Base-by-base conservation (phyloP, 35 echinoderm and acorn worm species). In the Apostichopus parvimensis region DNA sequence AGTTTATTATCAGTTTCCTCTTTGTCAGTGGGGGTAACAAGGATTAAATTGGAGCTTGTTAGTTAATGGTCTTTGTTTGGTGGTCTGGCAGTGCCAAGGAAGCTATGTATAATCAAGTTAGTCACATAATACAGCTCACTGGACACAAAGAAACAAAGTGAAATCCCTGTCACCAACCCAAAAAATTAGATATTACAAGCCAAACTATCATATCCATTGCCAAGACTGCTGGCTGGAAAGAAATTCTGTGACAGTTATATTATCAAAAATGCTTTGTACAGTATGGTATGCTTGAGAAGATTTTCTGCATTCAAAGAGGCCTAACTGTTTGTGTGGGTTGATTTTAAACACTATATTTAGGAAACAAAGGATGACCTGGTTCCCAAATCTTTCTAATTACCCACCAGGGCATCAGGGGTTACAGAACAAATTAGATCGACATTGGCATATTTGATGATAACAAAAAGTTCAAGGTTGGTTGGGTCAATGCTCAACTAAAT, bases 1-100 rank as follows among this genome's bases (percentile, higher is more conserved):
- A 25, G 53, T 84, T 84, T 58, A 84, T 84, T 84, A 84, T 84
- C 52, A 84, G 23, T 59, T 84, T 84, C 81, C 81, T 84, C 22
- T 23, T 58, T 84, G 81, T 59, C 81, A 84, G 17, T 54, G 53
- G 80, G 20, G 58, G 17, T 75, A 75, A 75, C 71, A 24, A 75
- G 12, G 71, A n/a, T 75, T 18, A 75, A 8, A 14, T 75, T 75
- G 18, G 6, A 75, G n/a, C 14, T 18, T 18, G 2, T 75, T 75
- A 75, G 71, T 75, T 8, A 18, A n/a, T 4, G 20, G 20, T 75
- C 71, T 75, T 75, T 75, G 71, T 75, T 22, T 75, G 34, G 71
- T 75, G 15, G 71, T 75, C 17, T 22, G 58, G 8, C 7, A 12
- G 58, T 8, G 58, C 58, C 7, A 12, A n/a, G 71, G 71, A 22